A percentile compares a stretch with the other conserved stretches of the same genome.
phyloP scores from a whole-genome alignment of 2,113 vertebrate species.

The Thamnophis sirtalis region DNA sequence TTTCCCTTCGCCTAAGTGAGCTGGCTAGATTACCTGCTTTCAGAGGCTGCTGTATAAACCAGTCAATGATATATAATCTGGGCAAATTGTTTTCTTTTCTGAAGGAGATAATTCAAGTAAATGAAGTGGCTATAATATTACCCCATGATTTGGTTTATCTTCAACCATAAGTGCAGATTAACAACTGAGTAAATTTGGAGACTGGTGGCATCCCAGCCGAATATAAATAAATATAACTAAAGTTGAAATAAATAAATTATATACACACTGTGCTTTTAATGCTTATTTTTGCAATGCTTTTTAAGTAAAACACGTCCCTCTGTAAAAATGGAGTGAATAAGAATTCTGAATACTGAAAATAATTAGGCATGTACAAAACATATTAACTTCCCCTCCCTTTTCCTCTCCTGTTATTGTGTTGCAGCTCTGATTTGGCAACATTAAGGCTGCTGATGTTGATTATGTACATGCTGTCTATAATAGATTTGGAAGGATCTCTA shows the following conservation, averaged over 20 bases:
- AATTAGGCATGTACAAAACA: background rate
- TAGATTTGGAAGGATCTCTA: constrained; percentile 3
- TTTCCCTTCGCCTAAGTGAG: constrained; percentile 78
- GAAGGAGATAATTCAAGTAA: constrained; percentile 20
- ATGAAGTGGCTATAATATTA: background rate
- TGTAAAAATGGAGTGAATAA: background rate
- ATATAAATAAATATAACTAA: background rate
- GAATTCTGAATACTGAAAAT: background rate
- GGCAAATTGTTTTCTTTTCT: constrained; percentile 33
- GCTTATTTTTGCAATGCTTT: background rate
- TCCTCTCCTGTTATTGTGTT: background rate
- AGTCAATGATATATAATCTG: constrained; percentile 37
- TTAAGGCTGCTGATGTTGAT: background rate
- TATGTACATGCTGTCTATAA: background rate
- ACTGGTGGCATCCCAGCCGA: background rate
- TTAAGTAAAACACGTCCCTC: background rate
- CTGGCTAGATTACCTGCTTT: constrained; percentile 55
- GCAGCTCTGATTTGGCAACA: background rate
- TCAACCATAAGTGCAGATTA: background rate
- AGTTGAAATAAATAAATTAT: background rate
- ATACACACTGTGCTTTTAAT: background rate
- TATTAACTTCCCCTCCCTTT: background rate
- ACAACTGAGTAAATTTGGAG: background rate
- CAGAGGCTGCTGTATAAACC: constrained; percentile 42
- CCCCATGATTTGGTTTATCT: background rate